Conservation (phyloP, 2,888 invertebrate species). For the Tineola bisselliella region DNA sequence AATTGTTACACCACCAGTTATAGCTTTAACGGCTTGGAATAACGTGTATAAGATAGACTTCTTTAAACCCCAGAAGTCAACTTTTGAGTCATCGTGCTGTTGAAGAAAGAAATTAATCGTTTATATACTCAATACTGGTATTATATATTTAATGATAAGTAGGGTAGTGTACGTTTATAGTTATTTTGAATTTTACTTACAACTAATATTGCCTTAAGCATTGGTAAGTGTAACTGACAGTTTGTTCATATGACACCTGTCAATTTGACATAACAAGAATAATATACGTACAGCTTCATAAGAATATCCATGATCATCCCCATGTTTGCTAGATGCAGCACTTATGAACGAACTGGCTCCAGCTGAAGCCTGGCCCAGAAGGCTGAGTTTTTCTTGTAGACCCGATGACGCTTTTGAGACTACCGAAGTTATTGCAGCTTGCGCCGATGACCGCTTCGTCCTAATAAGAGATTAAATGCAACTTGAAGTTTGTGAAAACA, state of each 20-base stretch:
- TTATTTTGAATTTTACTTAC: no score
- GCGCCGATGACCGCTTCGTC: slow-evolving; percentile 57
- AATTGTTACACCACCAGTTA: slow-evolving; percentile 86
- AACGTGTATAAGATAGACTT: slow-evolving; percentile 84
- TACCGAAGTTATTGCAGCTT: slow-evolving; percentile 50
- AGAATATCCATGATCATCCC: slow-evolving; percentile 44
- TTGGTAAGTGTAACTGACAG: no score
- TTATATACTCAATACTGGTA: no score
- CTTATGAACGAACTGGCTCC: slow-evolving; percentile 52
- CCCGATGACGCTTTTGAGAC: slow-evolving; percentile 58
- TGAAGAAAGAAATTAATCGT: neutral
- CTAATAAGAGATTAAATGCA: no score
- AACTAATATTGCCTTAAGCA: no score
- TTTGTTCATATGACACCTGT: no score
- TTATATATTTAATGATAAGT: no score
- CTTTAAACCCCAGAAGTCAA: slow-evolving; percentile 80
- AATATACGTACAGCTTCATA: slow-evolving; percentile 48
- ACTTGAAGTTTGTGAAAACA: no score
- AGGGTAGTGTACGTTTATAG: no score
- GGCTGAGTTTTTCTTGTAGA: slow-evolving; percentile 62
- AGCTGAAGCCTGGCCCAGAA: slow-evolving; percentile 67
- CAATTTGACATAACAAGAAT: neutral
- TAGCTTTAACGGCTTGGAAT: slow-evolving; percentile 88
- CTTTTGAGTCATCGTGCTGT: slow-evolving; percentile 45
- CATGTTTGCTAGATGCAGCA: slow-evolving; percentile 57